Evolutionary conservation across 2,797 vertebrate species (phyloP).

Genomic region (Scarus forsteni): DNA sequence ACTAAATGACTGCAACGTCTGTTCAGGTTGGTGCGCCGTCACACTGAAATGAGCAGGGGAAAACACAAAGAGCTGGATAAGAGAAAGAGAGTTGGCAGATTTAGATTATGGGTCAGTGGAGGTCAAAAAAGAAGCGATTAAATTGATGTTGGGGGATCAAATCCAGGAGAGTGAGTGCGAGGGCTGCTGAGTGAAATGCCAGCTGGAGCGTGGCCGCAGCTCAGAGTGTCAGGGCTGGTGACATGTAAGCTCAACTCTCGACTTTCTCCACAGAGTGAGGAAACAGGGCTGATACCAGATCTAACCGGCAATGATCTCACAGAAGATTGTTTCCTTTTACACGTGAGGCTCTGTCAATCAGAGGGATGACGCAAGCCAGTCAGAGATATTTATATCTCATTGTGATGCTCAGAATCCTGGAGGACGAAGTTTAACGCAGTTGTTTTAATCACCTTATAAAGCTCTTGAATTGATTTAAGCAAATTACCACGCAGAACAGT

Average conservation of each 20-base stretch:
- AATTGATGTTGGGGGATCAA: conserved; percentile 10
- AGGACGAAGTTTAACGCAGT: neutral
- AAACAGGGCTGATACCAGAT: neutral
- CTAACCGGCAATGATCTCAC: conserved; percentile 11
- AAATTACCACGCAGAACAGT: neutral
- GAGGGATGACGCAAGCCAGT: conserved; percentile 26
- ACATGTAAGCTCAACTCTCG: conserved; percentile 49
- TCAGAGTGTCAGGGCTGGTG: conserved; percentile 49
- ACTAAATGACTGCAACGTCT: neutral
- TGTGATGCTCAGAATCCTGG: neutral
- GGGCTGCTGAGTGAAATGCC: conserved; percentile 48
- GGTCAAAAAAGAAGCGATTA: neutral
- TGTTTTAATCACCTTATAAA: too few species aligned
- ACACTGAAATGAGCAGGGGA: conserved; percentile 4
- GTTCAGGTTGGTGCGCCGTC: neutral
- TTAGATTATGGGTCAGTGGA: neutral
- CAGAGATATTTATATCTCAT: conserved; percentile 2
- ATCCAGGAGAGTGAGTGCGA: conserved; percentile 4
- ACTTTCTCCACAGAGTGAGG: conserved; percentile 39
- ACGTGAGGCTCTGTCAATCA: neutral
- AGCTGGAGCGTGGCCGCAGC: conserved; percentile 40
- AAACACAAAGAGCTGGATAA: neutral
- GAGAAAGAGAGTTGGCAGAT: neutral
- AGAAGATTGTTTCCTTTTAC: neutral
- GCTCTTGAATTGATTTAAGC: neutral